These are phyloP conservation scores for Lamprotornis superbus DNA, from an alignment of 2,113 vertebrate species.

Conservation along the genomic window DNA sequence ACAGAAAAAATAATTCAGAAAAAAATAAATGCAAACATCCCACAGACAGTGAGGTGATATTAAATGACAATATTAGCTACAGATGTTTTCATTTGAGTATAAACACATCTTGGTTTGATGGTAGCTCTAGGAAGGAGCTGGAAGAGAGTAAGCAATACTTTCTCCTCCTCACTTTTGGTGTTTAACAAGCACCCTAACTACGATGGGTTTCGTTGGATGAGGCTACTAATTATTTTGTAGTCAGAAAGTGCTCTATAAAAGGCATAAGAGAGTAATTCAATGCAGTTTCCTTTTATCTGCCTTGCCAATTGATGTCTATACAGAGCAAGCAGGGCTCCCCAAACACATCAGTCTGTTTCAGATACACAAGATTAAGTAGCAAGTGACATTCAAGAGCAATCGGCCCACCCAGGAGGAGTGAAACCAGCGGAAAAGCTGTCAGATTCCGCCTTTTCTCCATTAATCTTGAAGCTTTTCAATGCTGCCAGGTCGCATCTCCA, in stretches of 20 bases:
- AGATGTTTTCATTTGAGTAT: conserved; percentile 33
- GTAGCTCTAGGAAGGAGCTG: conserved; percentile 35
- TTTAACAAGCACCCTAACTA: conserved; percentile 33
- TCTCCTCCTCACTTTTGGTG: background rate
- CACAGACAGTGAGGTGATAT: conserved; percentile 13
- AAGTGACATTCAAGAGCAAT: conserved; percentile 99
- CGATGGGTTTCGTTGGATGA: conserved; percentile 45
- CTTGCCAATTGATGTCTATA: conserved; percentile 84
- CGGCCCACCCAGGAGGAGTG: conserved; percentile 95
- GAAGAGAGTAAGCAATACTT: conserved; percentile 20
- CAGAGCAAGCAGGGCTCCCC: conserved; percentile 78
- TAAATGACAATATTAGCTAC: conserved; percentile 35
- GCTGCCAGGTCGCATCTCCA: conserved; percentile 95
- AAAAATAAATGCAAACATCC: background rate
- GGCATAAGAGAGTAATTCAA: conserved; percentile 77
- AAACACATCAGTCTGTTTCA: conserved; percentile 90
- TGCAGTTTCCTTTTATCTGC: conserved; percentile 79
- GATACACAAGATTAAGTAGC: conserved; percentile 99
- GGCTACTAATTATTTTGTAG: conserved; percentile 77
- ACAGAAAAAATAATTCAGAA: background rate
- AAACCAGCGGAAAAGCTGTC: conserved; percentile 94
- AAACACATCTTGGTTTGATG: conserved; percentile 6
- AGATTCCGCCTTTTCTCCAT: conserved; percentile 92
- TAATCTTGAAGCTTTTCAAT: conserved; percentile 95
- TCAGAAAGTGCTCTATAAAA: conserved; percentile 77